These are phyloP conservation scores for Pimpla rufipes DNA, from an alignment of 2,888 invertebrate genomes.

Conservation along the genomic window DNA sequence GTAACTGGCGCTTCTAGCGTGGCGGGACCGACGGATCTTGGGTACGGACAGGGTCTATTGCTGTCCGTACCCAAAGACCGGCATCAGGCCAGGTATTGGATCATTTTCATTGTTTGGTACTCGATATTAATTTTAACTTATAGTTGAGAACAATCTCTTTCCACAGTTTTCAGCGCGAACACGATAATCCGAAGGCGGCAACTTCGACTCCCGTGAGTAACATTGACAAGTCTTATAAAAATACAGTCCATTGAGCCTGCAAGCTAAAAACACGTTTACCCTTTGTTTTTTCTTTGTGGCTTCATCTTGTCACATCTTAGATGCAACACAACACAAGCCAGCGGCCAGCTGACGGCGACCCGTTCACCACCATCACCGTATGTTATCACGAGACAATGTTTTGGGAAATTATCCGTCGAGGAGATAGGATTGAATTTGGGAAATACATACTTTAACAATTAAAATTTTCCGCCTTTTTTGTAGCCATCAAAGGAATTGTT, in stretches of 20 bases:
- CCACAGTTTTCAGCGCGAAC: background rate
- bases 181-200: background rate
- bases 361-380: background rate
- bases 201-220: background rate
- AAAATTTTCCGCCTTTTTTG: slow-evolving; percentile 17
- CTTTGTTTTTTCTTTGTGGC: slow-evolving; percentile 21
- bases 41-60: too few relatives aligned
- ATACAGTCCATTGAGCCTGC: slow-evolving; percentile 18
- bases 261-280: slow-evolving; percentile 22
- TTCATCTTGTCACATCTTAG: slow-evolving; percentile 11
- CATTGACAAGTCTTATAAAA: slow-evolving; percentile 18
- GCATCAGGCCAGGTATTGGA: slow-evolving; percentile 1
- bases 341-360: background rate
- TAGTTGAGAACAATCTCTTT: slow-evolving; percentile 1
- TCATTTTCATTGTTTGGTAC: slow-evolving; percentile 9
- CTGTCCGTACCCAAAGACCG: background rate
- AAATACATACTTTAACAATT: slow-evolving; percentile 11
- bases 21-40: too few relatives aligned
- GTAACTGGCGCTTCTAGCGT: background rate
- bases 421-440: slow-evolving; percentile 11
- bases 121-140: slow-evolving; percentile 20
- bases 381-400: slow-evolving; percentile 23
- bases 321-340: background rate
- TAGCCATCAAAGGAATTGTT: background rate
- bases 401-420: slow-evolving; percentile 27